Percentiles rank a stretch among this genome's conserved stretches.
Conservation (phyloP, 2,888 invertebrate genomes). For the Ferdinandea cuprea region DNA sequence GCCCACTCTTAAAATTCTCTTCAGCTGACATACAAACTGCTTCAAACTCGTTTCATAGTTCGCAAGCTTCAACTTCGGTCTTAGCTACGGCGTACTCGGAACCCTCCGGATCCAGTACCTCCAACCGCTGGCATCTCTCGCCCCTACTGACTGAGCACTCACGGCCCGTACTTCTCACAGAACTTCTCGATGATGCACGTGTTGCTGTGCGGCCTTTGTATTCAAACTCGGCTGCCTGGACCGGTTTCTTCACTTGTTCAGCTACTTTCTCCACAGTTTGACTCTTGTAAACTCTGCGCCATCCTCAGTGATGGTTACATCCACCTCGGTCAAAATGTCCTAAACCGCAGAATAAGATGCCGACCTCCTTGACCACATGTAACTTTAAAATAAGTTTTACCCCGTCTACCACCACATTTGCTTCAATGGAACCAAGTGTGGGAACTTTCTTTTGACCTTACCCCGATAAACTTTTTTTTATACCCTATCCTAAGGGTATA, state of each 20-base stretch:
- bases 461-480: too few species aligned
- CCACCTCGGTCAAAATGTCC: too few species aligned
- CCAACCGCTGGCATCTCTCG: constrained; percentile 1
- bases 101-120: too few species aligned
- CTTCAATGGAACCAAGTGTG: constrained; percentile 31
- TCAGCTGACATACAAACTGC: constrained; percentile 17
- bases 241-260: background rate
- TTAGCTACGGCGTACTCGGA: too few species aligned
- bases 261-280: background rate
- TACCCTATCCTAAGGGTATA: constrained; percentile 11
- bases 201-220: background rate
- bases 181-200: too few species aligned
- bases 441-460: constrained; percentile 18
- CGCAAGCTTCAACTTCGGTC: too few species aligned
- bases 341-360: constrained; percentile 55
- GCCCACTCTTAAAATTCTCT: background rate
- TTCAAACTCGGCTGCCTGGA: background rate
- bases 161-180: background rate
- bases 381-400: constrained; percentile 25
- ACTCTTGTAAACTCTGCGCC: background rate
- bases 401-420: constrained; percentile 14
- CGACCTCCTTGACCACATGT: constrained; percentile 39
- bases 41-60: background rate
- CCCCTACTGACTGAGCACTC: constrained; percentile 11
- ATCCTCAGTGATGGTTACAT: too few species aligned